Evolutionary conservation across 2,888 invertebrate species (phyloP), one percentile per base, ranked within the genome.

Genomic region (Drosophila acutilabella): DNA sequence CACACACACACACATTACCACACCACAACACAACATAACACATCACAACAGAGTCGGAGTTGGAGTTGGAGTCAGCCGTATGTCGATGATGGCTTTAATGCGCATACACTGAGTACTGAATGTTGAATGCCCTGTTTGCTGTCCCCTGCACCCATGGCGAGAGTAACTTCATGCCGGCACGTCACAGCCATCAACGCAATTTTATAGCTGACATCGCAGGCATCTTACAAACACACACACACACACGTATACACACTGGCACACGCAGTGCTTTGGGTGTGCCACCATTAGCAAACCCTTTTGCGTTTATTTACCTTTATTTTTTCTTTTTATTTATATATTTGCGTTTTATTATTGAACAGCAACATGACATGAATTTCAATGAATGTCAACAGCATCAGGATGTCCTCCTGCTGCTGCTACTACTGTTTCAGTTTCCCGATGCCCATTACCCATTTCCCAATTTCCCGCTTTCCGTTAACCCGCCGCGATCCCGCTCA

Each of bases 261-360:
- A 56, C 23, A 23, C 13, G n/a, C 45, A 53, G 23, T 8, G 18
- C 14, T 51, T 42, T 64, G 40, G 60, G 73, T 67, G 75, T 30
- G 56, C 69, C 54, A 71, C 87, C 89, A 83, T 83, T 88, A 82
- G 87, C 80, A 78, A 88, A 83, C 88, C 89, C 77, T 89, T 78
- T 89, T 86, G 71, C 79, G 81, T 88, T 89, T 85, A 89, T 89
- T 86, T 89, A 86, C 85, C 89, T 86, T 86, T 80, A 89, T 81
- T 77, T 86, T 85, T 85, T 26, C 48, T 23, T 41, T 89, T 88
- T 86, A 89, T 89, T 88, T 88, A 86, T 85, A 75, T 78, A 78
- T 80, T 81, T 85, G 83, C 82, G 85, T 86, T 86, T 86, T 86
- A 86, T 86, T 86, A 86, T 86, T 89, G 85, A 86, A 89, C 83